phyloP scores from a whole-genome alignment of 2,888 invertebrate genomes.

The Prionchulus punctatus region DNA sequence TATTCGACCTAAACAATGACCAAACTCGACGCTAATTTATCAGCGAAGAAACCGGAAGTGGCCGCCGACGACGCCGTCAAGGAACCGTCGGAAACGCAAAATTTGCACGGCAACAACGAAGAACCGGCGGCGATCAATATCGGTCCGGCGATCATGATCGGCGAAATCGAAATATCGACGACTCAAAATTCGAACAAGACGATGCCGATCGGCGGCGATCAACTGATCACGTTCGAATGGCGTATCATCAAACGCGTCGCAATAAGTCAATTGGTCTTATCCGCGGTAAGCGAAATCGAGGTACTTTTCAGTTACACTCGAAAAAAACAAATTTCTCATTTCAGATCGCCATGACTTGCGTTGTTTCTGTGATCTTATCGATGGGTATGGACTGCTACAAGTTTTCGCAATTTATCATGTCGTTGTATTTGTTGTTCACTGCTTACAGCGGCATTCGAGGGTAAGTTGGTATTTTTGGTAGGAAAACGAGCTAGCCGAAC shows the following conservation, averaged over 20 bases:
- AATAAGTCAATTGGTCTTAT: slow-evolving; percentile 6
- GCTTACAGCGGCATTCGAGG: slow-evolving; percentile 10
- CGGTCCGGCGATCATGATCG: not conserved
- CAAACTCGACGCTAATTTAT: not conserved
- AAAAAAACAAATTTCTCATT: not conserved
- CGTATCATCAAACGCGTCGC: slow-evolving; percentile 4
- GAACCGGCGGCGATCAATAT: not conserved
- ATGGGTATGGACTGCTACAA: slow-evolving; percentile 12
- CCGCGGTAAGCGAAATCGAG: not conserved
- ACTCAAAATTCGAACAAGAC: not conserved
- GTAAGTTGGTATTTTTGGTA: too few species aligned
- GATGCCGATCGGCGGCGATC: not conserved
- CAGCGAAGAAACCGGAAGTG: not conserved
- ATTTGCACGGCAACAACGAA: not conserved
- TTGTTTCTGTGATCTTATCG: slow-evolving; percentile 8
- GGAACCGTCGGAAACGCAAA: not conserved
- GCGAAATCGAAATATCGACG: not conserved
- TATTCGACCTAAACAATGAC: not conserved
- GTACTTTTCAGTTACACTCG: not conserved
- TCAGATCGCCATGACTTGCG: slow-evolving; percentile 6
- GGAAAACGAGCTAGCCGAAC: too few species aligned
- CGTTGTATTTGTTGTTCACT: slow-evolving; percentile 13
- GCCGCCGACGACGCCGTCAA: not conserved
- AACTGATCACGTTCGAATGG: slow-evolving; percentile 10
- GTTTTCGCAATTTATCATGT: slow-evolving; percentile 10